Evolutionary conservation across 1,140 invertebrate species (phyloP).

Genomic region (Dendroctonus valens): DNA sequence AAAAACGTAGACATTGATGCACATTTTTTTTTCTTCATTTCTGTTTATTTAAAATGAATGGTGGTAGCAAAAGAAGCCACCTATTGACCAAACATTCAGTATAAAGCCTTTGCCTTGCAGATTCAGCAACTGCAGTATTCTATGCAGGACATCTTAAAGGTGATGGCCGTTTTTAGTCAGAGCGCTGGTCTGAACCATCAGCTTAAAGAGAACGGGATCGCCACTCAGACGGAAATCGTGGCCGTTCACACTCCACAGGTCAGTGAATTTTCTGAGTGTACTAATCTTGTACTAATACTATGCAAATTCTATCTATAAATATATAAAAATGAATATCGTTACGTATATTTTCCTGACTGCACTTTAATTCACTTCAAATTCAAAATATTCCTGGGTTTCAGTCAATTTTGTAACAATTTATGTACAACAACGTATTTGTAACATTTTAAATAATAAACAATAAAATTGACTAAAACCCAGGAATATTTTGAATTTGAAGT

Average conservation of each 20-base stretch:
- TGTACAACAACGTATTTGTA: no score
- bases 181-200: conserved; percentile 51
- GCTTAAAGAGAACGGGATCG: conserved; percentile 57
- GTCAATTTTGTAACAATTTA: no score
- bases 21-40: no score
- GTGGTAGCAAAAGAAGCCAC: no score
- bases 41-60: no score
- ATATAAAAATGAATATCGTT: not conserved
- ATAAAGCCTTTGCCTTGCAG: conserved; percentile 47
- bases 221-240: conserved; percentile 75
- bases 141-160: conserved; percentile 72
- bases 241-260: conserved; percentile 70
- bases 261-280: not conserved
- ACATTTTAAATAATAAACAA: no score
- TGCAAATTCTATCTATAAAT: not conserved
- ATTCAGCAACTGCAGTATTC: conserved; percentile 73
- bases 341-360: no score
- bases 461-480: no score
- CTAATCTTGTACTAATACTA: conserved; percentile 2
- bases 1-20: no score
- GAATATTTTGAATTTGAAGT: no score
- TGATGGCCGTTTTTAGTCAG: conserved; percentile 58
- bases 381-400: no score
- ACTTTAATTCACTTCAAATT: no score
- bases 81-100: not conserved